phyloP scores from a whole-genome alignment of 2,888 invertebrate genomes.

The Uropetala carovei region DNA sequence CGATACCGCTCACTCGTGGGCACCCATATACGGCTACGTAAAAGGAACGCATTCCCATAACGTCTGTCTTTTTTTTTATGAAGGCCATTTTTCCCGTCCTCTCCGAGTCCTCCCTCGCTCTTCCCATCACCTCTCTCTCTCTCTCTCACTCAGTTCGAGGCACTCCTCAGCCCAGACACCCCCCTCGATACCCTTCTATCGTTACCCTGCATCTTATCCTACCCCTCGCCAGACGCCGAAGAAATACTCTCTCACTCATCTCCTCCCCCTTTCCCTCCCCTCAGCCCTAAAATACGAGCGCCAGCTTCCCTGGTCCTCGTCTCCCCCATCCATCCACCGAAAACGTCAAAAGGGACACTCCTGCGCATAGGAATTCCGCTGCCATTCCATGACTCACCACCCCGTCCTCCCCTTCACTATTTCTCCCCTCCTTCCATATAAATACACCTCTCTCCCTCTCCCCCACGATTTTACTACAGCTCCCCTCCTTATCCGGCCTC shows the following conservation, averaged over 20 bases:
- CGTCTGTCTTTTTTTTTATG: conserved; percentile 3
- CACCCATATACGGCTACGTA: not conserved
- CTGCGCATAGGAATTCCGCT: conserved; percentile 57
- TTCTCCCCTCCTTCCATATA: not conserved
- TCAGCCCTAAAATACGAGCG: conserved; percentile 53
- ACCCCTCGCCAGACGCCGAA: not conserved
- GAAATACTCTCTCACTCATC: not conserved
- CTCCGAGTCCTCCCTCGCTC: not conserved
- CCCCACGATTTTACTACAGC: conserved; percentile 56
- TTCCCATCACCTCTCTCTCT: conserved; percentile 4
- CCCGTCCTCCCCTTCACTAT: not conserved
- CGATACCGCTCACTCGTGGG: not conserved
- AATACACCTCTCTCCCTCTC: not conserved
- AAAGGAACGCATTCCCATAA: conserved; percentile 25
- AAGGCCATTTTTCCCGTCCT: not conserved
- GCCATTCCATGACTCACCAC: conserved; percentile 55
- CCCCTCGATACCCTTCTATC: not conserved
- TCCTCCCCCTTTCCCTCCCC: not conserved
- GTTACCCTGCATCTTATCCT: not conserved
- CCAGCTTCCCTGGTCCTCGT: conserved; percentile 53
- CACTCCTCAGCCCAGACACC: not conserved
- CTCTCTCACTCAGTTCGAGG: conserved; percentile 26
- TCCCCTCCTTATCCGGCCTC: not conserved
- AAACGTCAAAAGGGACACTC: conserved; percentile 46
- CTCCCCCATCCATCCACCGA: not conserved